phyloP scores from a whole-genome alignment of 2,888 invertebrate species.

The Papilio gigon region DNA sequence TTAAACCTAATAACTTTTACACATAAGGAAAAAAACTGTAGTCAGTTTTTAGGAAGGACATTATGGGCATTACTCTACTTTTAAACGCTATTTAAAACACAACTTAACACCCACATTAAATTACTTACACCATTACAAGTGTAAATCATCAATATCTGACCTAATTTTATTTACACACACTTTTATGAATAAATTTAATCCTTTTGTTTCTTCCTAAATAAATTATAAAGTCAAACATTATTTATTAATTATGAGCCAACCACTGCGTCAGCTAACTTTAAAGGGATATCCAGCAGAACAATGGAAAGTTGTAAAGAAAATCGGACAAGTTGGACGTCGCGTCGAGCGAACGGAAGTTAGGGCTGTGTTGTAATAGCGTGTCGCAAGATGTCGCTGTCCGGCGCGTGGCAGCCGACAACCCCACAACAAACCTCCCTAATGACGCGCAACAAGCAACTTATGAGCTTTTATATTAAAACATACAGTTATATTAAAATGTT shows the following conservation, averaged over 20 bases:
- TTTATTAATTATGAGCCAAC: constrained; percentile 33
- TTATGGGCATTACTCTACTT: too few relatives aligned
- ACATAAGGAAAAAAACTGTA: neutral
- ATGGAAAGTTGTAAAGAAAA: constrained; percentile 40
- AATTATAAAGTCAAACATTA: neutral
- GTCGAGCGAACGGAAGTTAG: constrained; percentile 58
- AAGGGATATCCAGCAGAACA: constrained; percentile 33
- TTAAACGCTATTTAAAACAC: too few relatives aligned
- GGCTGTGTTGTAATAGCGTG: constrained; percentile 78
- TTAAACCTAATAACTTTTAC: neutral
- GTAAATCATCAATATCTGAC: too few relatives aligned
- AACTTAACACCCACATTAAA: too few relatives aligned
- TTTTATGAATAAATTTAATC: too few relatives aligned
- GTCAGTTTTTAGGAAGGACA: neutral
- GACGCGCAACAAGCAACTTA: constrained; percentile 69
- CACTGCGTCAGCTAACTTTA: constrained; percentile 27
- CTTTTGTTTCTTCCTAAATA: neutral
- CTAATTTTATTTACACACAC: too few relatives aligned
- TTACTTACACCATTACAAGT: too few relatives aligned
- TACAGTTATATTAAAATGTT: neutral
- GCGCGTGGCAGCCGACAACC: constrained; percentile 68
- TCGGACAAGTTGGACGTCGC: constrained; percentile 57
- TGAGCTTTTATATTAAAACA: constrained; percentile 56
- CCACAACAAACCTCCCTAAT: constrained; percentile 77
- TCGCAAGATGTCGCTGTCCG: constrained; percentile 73